A percentile compares a stretch with the other conserved stretches of the same genome.
Conservation (phyloP, 2,888 invertebrate genomes). For the Nomada goodeniana region DNA sequence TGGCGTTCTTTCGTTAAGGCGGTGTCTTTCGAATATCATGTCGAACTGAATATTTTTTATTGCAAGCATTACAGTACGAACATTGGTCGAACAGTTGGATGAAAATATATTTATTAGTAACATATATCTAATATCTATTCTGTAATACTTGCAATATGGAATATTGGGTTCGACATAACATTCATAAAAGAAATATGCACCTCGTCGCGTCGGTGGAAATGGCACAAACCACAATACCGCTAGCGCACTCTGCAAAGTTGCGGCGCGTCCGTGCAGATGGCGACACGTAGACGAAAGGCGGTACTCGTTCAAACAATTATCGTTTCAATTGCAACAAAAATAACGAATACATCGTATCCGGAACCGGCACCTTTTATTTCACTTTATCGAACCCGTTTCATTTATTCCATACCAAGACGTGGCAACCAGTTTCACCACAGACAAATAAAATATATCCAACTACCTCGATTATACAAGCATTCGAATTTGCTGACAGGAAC, state of each 20-base stretch:
- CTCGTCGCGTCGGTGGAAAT: no score
- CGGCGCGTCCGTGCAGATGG: slow-evolving; percentile 22
- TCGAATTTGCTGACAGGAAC: background rate
- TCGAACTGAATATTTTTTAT: no score
- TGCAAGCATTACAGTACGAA: no score
- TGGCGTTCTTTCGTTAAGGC: no score
- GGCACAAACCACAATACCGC: no score
- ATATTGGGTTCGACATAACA: no score
- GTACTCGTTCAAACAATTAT: background rate
- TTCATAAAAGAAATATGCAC: no score
- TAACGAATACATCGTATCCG: background rate
- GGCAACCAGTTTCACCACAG: background rate
- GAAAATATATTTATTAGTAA: no score
- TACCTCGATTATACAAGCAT: background rate
- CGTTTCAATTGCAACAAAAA: background rate
- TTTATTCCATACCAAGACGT: background rate
- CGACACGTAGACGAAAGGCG: slow-evolving; percentile 1
- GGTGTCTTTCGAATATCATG: no score
- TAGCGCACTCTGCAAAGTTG: background rate
- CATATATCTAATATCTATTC: no score
- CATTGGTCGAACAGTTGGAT: no score
- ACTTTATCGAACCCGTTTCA: background rate
- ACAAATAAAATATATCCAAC: slow-evolving; percentile 13
- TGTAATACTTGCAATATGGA: no score
- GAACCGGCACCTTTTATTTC: background rate